Evolutionary conservation across 2,113 vertebrate genomes (phyloP), one percentile per base, ranked within the genome.

Genomic region (Mobula hypostoma): DNA sequence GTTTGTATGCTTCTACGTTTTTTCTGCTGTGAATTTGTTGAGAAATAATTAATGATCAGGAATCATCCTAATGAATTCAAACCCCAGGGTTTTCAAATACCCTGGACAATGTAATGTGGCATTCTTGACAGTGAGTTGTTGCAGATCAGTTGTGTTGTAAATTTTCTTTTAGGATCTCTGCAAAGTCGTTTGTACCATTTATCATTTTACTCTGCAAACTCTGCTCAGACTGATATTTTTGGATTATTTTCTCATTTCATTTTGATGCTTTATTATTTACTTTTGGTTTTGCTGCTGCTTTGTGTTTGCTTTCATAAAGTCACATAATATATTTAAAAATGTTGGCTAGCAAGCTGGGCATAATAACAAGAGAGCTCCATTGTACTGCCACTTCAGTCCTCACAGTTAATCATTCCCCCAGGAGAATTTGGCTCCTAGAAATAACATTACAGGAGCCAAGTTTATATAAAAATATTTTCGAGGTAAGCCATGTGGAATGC

Each of bases 351-450:
- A 72, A 32, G 66, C 66, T 92, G 63, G 17, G 29, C 32, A 72
- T 12, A 15, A 87, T 63, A 92, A 72, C 32, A 92, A 72, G 29
- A 21, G 8, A 32, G 66, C 63, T 92, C 17, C 61, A 70, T 92
- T 92, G 90, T 92, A 40, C 24, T 48, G 32, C 36, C 90, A 92
- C 61, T 92, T 92, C 90, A 72, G 68, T 70, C 90, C 68, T 87
- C 58, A 63, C 83, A 63, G 56, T 63, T 63, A 92, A 92, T 92
- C 32, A 92, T 68, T 72, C 21, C 36, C 90, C 90, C 36, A 92
- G 68, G 36, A 92, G 66, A 36, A 72, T 40, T 92, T 92, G 68
- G 66, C 90, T 92, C n/a, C 61, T 72, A 9, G 68, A 72, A 72
- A 72, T 72, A 72, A 72, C 90, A 92, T 70, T 40, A 40, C 19